Evolutionary conservation across 30 jellyfish, hydroid and myxozoan genomes (phyloP).

Genomic region (Aurelia sp.): DNA sequence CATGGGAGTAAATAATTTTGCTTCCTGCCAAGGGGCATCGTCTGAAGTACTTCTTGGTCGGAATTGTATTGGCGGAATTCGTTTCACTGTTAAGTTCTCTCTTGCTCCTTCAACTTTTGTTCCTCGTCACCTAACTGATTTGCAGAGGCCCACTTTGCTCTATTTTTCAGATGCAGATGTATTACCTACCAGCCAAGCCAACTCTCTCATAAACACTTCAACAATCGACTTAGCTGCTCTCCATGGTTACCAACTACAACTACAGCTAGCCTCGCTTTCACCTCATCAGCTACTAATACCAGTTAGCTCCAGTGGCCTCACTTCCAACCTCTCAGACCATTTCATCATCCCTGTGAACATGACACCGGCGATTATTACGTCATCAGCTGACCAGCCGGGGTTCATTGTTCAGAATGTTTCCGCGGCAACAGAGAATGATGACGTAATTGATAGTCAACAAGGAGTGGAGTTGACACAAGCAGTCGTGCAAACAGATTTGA

Average conservation of each 20-base stretch:
- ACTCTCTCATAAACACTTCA: conserved; percentile 43
- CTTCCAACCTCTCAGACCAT: conserved; percentile 64
- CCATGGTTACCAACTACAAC: conserved; percentile 74
- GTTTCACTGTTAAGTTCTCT: no score
- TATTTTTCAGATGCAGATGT: conserved; percentile 46
- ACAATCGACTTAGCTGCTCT: conserved; percentile 61
- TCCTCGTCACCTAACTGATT: no score
- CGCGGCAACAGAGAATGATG: conserved; percentile 27
- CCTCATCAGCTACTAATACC: conserved; percentile 72
- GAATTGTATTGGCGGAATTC: no score
- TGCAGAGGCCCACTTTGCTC: not conserved
- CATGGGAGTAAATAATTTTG: no score
- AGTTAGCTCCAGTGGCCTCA: conserved; percentile 54
- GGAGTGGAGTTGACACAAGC: conserved; percentile 78
- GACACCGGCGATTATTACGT: conserved; percentile 55
- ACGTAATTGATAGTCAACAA: conserved; percentile 32
- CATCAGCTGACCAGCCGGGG: conserved; percentile 63
- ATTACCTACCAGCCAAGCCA: conserved; percentile 35
- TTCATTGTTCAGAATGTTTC: conserved; percentile 70
- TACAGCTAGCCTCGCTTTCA: conserved; percentile 71
- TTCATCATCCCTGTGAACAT: conserved; percentile 73
- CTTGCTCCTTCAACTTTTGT: no score
- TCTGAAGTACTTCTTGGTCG: no score
- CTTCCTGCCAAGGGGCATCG: no score
- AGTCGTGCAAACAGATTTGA: conserved; percentile 81